Evolutionary conservation across 2,888 invertebrate species (phyloP), one percentile per base, ranked within the genome.

Genomic region (Lasioglossum malachurum): DNA sequence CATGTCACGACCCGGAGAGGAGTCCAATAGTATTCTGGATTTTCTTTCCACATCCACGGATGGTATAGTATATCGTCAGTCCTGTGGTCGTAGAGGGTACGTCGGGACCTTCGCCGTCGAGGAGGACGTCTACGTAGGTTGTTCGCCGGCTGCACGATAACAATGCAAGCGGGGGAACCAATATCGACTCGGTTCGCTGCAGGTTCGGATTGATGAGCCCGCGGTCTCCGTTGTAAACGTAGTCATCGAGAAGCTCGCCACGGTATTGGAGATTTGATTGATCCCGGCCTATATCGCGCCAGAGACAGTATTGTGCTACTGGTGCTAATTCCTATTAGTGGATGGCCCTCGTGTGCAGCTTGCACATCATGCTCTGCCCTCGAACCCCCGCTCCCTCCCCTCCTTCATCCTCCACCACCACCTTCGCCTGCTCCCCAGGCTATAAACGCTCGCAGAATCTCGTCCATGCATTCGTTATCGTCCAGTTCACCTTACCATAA

Each of bases 201-300:
- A 87, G 88, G 80, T 79, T 75, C 87, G 90, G 85, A 90, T 91
- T 93, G 91, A 93, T 92, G 93, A 90, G 91, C 89, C 86, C 90
- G 90, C 90, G 92, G 91, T 91, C 90, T 89, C 83, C 77, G 91
- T 88, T 91, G 92, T 90, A 93, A 93, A 93, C 92, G 91, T 89
- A 92, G 91, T 92, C 90, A 91, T 92, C 91, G 91, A 89, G 91
- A 91, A 87, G 87, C 91, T 91, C 86, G 84, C 86, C 88, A 87
- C 82, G 83, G 90, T 90, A 93, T 92, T 89, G 90, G 92, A 91
- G 91, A 92, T 92, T 91, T 92, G 91, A 93, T 93, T 93, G 91
- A 92, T 92, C 91, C 87, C 87, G 86, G 89, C 88, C 87, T 91
- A 85, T 78, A 90, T 88, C 83, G 88, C 84, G 79, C 87, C 85